Evolutionary conservation across 2,888 invertebrate species (phyloP).

Genomic region (Crossocerus cetratus): DNA sequence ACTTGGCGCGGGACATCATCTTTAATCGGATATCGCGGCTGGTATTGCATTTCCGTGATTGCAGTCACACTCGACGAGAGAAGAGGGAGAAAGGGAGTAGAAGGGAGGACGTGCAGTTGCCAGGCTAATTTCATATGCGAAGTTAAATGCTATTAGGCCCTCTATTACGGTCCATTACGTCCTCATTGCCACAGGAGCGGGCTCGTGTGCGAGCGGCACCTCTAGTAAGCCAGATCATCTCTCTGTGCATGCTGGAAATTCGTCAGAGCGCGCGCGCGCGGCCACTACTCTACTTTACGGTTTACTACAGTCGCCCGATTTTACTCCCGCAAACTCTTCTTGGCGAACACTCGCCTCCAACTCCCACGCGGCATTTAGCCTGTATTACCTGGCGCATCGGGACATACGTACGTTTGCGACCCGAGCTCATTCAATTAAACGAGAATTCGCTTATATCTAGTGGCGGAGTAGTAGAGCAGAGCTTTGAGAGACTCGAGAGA

Average conservation of each 20-base stretch:
- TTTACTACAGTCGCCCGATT: not conserved
- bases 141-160: slow-evolving; percentile 44
- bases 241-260: slow-evolving; percentile 29
- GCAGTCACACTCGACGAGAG: slow-evolving; percentile 16
- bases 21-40: not conserved
- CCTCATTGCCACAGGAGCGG: slow-evolving; percentile 10
- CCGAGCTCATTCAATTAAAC: no score
- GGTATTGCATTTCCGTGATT: slow-evolving; percentile 40
- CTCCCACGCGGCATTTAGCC: no score
- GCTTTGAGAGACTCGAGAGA: no score
- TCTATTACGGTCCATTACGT: slow-evolving; percentile 47
- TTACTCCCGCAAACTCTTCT: not conserved
- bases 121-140: slow-evolving; percentile 38
- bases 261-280: not conserved
- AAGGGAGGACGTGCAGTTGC: slow-evolving; percentile 9
- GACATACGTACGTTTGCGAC: no score
- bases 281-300: not conserved
- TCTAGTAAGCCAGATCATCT: not conserved
- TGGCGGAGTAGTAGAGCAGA: no score
- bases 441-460: no score
- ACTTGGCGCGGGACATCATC: not conserved
- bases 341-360: no score
- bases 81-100: no score
- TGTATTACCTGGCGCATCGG: no score
- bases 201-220: not conserved